Percentiles rank a stretch among this genome's conserved stretches.
These are phyloP conservation scores for Ivindomyrus marchei DNA, from an alignment of 2,113 vertebrate species.

Conservation along the genomic window DNA sequence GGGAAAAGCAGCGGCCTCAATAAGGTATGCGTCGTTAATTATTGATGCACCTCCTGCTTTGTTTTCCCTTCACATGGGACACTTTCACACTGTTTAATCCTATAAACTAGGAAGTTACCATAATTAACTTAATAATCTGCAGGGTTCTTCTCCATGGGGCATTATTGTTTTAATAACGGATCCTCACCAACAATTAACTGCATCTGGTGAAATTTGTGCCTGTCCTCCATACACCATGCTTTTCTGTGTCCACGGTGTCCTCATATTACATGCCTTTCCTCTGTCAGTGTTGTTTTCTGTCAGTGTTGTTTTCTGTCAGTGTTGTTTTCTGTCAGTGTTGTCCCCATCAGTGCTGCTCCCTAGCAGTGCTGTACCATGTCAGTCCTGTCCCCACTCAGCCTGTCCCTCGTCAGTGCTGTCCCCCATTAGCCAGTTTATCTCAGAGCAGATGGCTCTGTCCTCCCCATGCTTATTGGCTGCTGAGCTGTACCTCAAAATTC, in stretches of 20 bases:
- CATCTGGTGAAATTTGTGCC: neutral
- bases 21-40: neutral
- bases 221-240: neutral
- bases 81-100: neutral
- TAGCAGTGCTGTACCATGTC: no score
- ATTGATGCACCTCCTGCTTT: neutral
- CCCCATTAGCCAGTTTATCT: neutral
- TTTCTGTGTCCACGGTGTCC: neutral
- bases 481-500: neutral
- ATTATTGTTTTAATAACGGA: neutral
- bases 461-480: neutral
- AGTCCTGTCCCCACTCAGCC: neutral
- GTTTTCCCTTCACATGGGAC: neutral
- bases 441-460: neutral
- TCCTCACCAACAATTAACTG: neutral
- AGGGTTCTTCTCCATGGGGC: neutral
- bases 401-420: neutral
- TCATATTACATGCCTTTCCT: neutral
- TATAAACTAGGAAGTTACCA: slow-evolving; percentile 33
- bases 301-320: neutral
- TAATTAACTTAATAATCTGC: slow-evolving; percentile 2
- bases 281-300: neutral
- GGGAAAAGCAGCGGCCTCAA: neutral
- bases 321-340: neutral
- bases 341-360: neutral